Evolutionary conservation across 2,888 invertebrate species (phyloP).

Genomic region (Drosophila cyrtoloma): DNA sequence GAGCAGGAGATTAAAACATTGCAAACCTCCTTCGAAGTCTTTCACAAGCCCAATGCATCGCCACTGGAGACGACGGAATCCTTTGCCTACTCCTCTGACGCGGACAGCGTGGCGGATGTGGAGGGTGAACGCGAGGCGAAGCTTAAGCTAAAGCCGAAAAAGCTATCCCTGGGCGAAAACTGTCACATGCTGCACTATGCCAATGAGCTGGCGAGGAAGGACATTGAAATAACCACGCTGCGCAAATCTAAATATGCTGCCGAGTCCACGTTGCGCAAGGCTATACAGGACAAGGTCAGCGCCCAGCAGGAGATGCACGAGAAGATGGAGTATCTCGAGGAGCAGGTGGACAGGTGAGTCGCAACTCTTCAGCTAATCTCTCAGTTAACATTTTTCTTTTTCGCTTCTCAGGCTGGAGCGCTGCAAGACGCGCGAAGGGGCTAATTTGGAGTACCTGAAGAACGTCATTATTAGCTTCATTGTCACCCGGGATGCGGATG

Average conservation of each 20-base stretch:
- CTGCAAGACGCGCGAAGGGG: conserved; percentile 92
- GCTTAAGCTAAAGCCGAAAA: conserved; percentile 73
- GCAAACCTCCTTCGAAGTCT: conserved; percentile 87
- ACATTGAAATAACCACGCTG: conserved; percentile 91
- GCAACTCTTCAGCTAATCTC: fast-evolving
- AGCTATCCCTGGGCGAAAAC: conserved; percentile 86
- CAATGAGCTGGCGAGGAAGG: conserved; percentile 92
- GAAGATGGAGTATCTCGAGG: conserved; percentile 86
- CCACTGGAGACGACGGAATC: conserved; percentile 38
- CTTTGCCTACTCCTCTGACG: conserved; percentile 65
- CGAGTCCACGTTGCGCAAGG: conserved; percentile 87
- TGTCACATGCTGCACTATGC: conserved; percentile 93
- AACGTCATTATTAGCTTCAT: conserved; percentile 95
- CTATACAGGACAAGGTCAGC: conserved; percentile 87
- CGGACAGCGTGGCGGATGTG: conserved; percentile 71
- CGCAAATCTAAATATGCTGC: conserved; percentile 90
- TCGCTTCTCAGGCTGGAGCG: conserved; percentile 86
- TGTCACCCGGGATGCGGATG: conserved; percentile 89
- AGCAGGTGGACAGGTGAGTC: conserved; percentile 88
- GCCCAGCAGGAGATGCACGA: conserved; percentile 86
- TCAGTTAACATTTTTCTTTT: background rate
- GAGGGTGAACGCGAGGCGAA: conserved; percentile 52
- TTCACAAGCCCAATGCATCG: conserved; percentile 73
- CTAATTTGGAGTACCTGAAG: conserved; percentile 95
- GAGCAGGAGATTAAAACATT: conserved; percentile 90